phyloP scores from a whole-genome alignment of 1,140 invertebrate genomes.

The Hyles vespertilio region DNA sequence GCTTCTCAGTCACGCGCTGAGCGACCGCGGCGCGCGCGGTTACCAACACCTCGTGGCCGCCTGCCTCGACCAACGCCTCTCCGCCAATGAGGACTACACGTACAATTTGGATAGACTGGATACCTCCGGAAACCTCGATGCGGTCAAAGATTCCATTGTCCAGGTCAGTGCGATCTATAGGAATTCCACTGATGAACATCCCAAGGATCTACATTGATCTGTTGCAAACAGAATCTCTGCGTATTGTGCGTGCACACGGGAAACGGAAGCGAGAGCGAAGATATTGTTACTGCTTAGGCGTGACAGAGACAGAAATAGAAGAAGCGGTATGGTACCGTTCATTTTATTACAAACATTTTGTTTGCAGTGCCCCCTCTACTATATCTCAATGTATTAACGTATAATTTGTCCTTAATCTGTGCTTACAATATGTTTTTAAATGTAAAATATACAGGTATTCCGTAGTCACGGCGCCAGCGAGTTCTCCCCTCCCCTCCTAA shows the following conservation, averaged over 20 bases:
- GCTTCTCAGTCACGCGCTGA: slow-evolving; percentile 75
- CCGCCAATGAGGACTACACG: slow-evolving; percentile 47
- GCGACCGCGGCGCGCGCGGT: slow-evolving; percentile 35
- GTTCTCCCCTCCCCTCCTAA: slow-evolving; percentile 85
- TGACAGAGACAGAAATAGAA: no score
- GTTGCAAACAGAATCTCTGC: no score
- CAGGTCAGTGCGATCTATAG: slow-evolving; percentile 27
- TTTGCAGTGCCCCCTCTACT: no score
- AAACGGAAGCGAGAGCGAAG: no score
- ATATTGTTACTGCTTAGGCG: no score
- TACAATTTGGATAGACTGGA: slow-evolving; percentile 43
- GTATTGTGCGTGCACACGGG: no score
- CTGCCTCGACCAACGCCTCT: slow-evolving; percentile 44
- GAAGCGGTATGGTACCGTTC: no score
- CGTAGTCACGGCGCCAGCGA: slow-evolving; percentile 86
- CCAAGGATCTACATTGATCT: no score
- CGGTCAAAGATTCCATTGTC: slow-evolving; percentile 41
- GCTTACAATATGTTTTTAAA: no score
- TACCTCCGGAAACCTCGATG: slow-evolving; percentile 30
- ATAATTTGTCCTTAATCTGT: no score
- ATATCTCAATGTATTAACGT: no score
- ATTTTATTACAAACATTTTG: no score
- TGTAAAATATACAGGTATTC: slow-evolving; percentile 77
- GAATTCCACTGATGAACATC: background rate
- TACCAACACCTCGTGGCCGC: slow-evolving; percentile 45